Base-by-base conservation (phyloP, 2,113 vertebrate genomes). In the Equus quagga region DNA sequence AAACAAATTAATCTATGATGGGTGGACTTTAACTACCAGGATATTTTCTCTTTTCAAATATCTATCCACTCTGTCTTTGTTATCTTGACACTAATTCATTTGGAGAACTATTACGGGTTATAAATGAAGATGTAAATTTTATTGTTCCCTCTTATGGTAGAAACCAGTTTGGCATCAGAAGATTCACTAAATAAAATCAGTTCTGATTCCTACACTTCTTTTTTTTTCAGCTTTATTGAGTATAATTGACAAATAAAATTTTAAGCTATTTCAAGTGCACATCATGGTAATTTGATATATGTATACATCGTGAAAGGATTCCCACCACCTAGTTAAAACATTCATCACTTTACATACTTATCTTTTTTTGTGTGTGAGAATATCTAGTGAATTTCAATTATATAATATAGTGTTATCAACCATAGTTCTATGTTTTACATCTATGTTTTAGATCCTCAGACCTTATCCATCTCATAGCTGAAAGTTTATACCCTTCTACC, bases 131-230 rank as follows among this genome's bases (percentile, higher is more conserved):
- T 2, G 31, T 76, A 36, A 89, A 64, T 28, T 65, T 44, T 70
- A 36, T 36, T 60, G 86, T 79, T 56, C 15, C 23, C 24, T 69
- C 3, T 1, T 80, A 88, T 44, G 24, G 26, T 8, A 80, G 31
- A 96, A 51, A 88, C 70, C 2, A 65, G 36, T 51, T 36, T 96
- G 88, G 1, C 2, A 41, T 85, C 10, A 82, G 24, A 89, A 8
- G 88, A 80, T 17, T 67, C 58, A 85, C 44, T 78, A 60, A 91
- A 86, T 85, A 75, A 86, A 96, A 83, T 79, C 36, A 92, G 4
- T 15, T 72, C 44, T 86, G 11, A 73, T 73, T 91, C 46, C 14
- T 69, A 51, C 4, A 46, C 31, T 80, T 56, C 13, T 78, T 49
- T 49, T 70, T 65, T 41, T 18, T 44, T 31, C 24, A 46, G 19